Evolutionary conservation across 2,113 vertebrate genomes (phyloP).

Genomic region (Pseudois nayaur): DNA sequence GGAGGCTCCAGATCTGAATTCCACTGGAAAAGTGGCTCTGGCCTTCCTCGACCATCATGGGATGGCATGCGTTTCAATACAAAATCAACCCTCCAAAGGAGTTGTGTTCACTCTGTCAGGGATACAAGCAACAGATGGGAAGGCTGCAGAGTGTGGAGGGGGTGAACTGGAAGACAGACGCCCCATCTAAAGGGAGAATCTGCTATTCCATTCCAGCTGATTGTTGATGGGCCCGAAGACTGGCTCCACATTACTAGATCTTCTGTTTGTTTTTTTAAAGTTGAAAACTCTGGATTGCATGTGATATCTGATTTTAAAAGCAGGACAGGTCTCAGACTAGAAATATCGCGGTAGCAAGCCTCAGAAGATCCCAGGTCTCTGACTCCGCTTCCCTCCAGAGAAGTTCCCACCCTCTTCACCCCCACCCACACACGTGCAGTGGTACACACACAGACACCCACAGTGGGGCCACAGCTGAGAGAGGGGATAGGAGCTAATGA

Average conservation of each 20-base stretch:
- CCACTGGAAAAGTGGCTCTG: background rate
- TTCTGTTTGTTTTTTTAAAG: background rate
- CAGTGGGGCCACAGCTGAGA: background rate
- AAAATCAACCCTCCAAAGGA: background rate
- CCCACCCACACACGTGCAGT: background rate
- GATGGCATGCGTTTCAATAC: background rate
- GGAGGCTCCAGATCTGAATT: background rate
- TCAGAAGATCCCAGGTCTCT: background rate
- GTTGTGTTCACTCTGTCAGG: background rate
- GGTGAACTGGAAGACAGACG: background rate
- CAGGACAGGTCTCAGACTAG: background rate
- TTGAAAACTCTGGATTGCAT: background rate
- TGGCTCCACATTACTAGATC: background rate
- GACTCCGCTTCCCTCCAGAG: background rate
- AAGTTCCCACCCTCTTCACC: background rate
- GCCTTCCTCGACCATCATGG: background rate
- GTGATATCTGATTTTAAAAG: background rate
- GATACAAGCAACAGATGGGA: background rate
- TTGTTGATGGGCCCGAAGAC: background rate
- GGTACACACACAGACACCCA: background rate
- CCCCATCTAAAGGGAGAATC: background rate
- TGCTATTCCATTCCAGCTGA: background rate
- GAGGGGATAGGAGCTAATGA: background rate
- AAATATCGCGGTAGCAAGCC: background rate
- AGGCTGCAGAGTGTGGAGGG: background rate